phyloP scores from a whole-genome alignment of 2,797 vertebrate species.

The Anguilla anguilla region DNA sequence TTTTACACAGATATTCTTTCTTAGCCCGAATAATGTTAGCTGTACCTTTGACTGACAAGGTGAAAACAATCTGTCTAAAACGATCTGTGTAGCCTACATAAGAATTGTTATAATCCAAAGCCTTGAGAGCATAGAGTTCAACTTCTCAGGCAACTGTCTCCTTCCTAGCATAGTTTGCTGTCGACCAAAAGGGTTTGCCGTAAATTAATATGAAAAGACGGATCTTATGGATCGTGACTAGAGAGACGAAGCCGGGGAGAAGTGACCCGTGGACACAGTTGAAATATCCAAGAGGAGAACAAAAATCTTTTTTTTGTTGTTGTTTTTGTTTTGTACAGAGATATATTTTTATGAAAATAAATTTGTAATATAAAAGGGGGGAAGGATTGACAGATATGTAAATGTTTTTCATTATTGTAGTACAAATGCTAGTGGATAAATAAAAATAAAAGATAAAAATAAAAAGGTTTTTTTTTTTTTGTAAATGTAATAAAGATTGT shows the following conservation, averaged over 20 bases:
- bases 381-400: slow-evolving; percentile 85
- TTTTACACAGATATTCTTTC: not conserved
- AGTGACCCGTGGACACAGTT: slow-evolving; percentile 51
- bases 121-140: not conserved
- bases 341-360: slow-evolving; percentile 99
- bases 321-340: slow-evolving; percentile 91
- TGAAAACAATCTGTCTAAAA: not conserved
- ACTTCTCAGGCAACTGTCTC: slow-evolving; percentile 1
- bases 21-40: not conserved
- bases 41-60: not conserved
- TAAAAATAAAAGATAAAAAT: slow-evolving; percentile 73
- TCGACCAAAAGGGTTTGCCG: slow-evolving; percentile 58
- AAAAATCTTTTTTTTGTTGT: slow-evolving; percentile 64
- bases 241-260: slow-evolving; percentile 45
- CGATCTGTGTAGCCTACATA: not conserved
- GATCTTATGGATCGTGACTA: slow-evolving; percentile 49
- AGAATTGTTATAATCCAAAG: not conserved
- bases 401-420: slow-evolving; percentile 98
- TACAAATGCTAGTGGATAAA: slow-evolving; percentile 88
- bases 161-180: slow-evolving; percentile 45
- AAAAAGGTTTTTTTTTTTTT: slow-evolving; percentile 83
- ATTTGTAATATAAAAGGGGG: slow-evolving; percentile 96
- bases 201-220: slow-evolving; percentile 46
- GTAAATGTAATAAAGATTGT: slow-evolving; percentile 98
- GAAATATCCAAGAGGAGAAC: slow-evolving; percentile 50